Evolutionary conservation across 2,113 vertebrate genomes (phyloP).

Genomic region (Erpornis zantholeuca): DNA sequence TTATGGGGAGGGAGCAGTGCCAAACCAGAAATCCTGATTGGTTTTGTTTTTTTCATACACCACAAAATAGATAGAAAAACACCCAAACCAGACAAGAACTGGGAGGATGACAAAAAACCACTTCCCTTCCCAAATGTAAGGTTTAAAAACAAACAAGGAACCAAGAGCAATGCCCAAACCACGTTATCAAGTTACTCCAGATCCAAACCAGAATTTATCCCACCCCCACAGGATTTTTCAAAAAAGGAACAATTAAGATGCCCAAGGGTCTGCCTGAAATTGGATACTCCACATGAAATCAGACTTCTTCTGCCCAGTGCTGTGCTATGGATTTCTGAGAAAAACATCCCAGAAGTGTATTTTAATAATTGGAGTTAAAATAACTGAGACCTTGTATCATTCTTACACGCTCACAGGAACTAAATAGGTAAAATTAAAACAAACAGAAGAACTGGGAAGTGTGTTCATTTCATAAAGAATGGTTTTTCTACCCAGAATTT

Average conservation of each 20-base stretch:
- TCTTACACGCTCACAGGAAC: neutral
- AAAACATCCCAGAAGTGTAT: neutral
- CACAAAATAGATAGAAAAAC: neutral
- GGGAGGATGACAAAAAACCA: neutral
- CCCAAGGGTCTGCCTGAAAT: neutral
- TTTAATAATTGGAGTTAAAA: neutral
- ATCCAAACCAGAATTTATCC: neutral
- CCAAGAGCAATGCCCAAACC: neutral
- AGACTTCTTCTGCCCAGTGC: neutral
- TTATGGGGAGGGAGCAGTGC: neutral
- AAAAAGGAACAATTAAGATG: neutral
- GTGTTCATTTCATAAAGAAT: neutral
- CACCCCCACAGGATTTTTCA: neutral
- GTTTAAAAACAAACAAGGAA: constrained; percentile 10
- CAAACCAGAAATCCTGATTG: neutral
- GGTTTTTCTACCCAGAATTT: neutral
- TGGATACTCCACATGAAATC: neutral
- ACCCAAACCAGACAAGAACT: neutral
- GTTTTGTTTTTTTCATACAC: neutral
- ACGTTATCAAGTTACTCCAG: neutral
- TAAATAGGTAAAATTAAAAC: neutral
- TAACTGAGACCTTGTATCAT: neutral
- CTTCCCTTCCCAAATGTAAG: neutral
- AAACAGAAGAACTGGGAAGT: neutral
- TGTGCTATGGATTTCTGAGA: neutral